A percentile compares a stretch with the other conserved stretches of the same genome.
Evolutionary conservation across 2,797 vertebrate species (phyloP).

Genomic region (Lithobates sylvaticus): DNA sequence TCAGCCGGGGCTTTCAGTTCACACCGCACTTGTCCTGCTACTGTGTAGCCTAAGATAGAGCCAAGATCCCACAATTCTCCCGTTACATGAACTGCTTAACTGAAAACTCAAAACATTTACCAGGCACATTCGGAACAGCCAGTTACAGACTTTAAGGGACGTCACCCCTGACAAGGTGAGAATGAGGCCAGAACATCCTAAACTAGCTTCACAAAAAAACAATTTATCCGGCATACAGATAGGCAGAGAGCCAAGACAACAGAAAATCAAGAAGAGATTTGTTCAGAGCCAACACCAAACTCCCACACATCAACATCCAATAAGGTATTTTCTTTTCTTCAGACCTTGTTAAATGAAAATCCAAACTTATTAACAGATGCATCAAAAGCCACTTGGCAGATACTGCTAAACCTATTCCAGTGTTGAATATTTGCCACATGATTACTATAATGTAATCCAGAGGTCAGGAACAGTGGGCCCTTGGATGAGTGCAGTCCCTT

Average conservation of each 20-base stretch:
- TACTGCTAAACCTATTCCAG: not conserved
- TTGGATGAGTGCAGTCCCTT: too few relatives aligned
- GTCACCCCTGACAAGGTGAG: slow-evolving; percentile 33
- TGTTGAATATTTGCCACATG: too few relatives aligned
- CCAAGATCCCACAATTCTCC: slow-evolving; percentile 14
- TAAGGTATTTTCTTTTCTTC: not conserved
- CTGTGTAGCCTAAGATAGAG: not conserved
- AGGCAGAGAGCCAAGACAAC: not conserved
- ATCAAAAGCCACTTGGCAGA: not conserved
- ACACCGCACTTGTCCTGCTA: slow-evolving; percentile 1
- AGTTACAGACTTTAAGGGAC: slow-evolving; percentile 10
- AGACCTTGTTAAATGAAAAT: not conserved
- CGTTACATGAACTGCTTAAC: not conserved
- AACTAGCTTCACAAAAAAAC: slow-evolving; percentile 29
- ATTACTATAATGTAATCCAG: too few relatives aligned
- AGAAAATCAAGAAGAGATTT: slow-evolving; percentile 11
- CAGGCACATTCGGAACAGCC: slow-evolving; percentile 7
- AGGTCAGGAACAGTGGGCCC: too few relatives aligned
- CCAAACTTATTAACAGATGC: not conserved
- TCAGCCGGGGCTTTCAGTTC: not conserved
- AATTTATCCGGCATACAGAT: not conserved
- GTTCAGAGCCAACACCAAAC: not conserved
- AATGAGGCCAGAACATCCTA: slow-evolving; percentile 13
- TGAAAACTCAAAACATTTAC: not conserved
- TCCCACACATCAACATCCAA: not conserved